Base-by-base conservation (phyloP, 2,797 vertebrate species). In the Pseudomugil tenellus region DNA sequence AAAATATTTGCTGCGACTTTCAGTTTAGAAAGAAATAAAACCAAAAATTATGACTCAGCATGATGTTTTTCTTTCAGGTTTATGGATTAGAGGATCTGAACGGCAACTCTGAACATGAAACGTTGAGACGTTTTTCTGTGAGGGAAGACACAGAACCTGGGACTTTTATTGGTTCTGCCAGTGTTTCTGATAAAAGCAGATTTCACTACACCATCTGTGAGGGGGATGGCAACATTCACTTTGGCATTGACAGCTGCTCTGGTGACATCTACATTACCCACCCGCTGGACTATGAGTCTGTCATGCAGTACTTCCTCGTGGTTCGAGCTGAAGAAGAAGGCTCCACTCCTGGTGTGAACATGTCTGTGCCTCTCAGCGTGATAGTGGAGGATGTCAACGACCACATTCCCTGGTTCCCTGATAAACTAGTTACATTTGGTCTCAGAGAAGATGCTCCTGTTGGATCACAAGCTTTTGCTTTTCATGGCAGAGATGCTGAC, bases 381-480 rank as follows among this genome's bases (percentile, higher is more conserved):
- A 91, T 41, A 56, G 92, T 98, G 73, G 95, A 96, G 86, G 97
- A 98, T 26, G 89, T 92, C 10, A 98, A 98, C 4, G 96, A 98
- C 86, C 93, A 97, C 72, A 76, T 92, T 0, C 97, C 97, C 0
- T 89, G 86, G 88, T 98, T 99, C 84, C 87, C 85, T 14, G 94
- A 96, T 28, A 90, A 94, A 53, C 84, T 97, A 56, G 37, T 98
- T 59, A 90, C 88, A 26, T 92, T 97, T 41, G 93, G 95, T 0
- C 3, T 98, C 75, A 77, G 87, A 35, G 97, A 98, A 87, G 94
- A 97, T 17, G 86, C 91, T 3, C 72, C 94, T 0, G 5, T 94
- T 8, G 96, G 96, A 28, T 95, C 95, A 0, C 61, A 77, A 39
- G 93, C 94, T 2, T 93, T 96, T 13, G 91, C 92, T 4, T 98